Evolutionary conservation across 2,888 invertebrate species (phyloP), one percentile per base, ranked within the genome.

Genomic region (Phasia obesa): DNA sequence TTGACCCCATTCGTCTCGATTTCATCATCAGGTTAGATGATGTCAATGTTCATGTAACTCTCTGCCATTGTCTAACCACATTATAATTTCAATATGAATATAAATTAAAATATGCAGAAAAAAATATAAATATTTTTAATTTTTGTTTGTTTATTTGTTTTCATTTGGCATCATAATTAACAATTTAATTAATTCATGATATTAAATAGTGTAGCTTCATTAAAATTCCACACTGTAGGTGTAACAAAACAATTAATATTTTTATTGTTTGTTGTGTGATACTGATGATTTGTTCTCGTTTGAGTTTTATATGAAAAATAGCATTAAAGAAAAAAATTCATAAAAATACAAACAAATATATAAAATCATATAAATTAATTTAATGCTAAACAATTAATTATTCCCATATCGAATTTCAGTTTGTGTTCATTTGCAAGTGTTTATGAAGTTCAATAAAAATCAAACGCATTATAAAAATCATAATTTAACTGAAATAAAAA

Each of bases 181-280:
- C 21, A 67, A 38, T 65, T 60, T 57, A 75, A 67, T 70, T 75
- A 55, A 67, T 69, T 75, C 75, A 76, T 81, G 81, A 69, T 64
- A 44, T 64, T 64, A 71, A 74, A 65, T 67, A 44, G 27, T 69
- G 27, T 55, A 57, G 62, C 79, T 71, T 79, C 55, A 79, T 79
- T 83, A 67, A 75, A 79, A 79, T 83, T 83, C 79, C 67, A 60
- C 51, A 19, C 3, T 62, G 71, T 67, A 69, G 75, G 75, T 79
- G 75, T 79, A 67, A 79, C 47, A 79, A 83, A 76, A 55, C 79
- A 79, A 79, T 76, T 31, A 42, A 76, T 47, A 79, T 83, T 76
- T 73, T 76, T 73, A 79, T 83, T 83, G 31, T 19, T 70, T 75
- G 60, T 25, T 47, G 25, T 55, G 19, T 60, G 70, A 19, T 57